Evolutionary conservation across 2,797 vertebrate genomes (phyloP), one percentile per base, ranked within the genome.

Genomic region (Poecile montanus): DNA sequence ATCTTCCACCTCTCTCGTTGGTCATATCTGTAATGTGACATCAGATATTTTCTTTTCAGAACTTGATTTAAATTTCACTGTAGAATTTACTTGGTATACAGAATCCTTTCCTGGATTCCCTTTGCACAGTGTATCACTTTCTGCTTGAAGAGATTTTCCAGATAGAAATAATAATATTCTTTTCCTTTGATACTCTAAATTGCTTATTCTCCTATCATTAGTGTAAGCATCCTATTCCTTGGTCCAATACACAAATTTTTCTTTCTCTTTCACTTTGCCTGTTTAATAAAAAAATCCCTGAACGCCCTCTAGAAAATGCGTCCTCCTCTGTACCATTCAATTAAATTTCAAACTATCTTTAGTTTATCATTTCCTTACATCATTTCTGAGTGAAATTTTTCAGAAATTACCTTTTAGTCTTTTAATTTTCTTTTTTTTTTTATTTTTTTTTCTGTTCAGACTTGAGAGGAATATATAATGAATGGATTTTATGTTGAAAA

Each of bases 321-420:
- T 53, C 3, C 1, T 27, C 5, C 68, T 75, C 50, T 72, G 13
- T 25, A 25, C 2, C 3, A 71, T 89, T 57, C 18, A 19, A 48
- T 45, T 25, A 72, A 32, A 86, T 84, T 68, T 68, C 6, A 4
- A 15, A 1, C 1, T 27, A 34, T 45, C 15, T 61, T 70, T 47
- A 32, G 13, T 40, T 22, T 7, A 45, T 45, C 8, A 23, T 54
- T 16, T 78, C 19, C 2, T 53, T 30, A 27, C 27, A 8, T 1
- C 0, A 40, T 13, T 40, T 40, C 4, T 16, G 4, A 56, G 4
- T 10, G 3, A 54, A 6, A 0, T 67, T 47, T 74, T 93, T 57
- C 23, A 79, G 16, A 90, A 84, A 58, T 50, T 1, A 7, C 1
- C 2, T 53, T 62, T 63, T 22, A 1, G 11, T 45, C 1, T 15